A percentile compares a stretch with the other conserved stretches of the same genome.
These are phyloP conservation scores for Astatoreochromis straeleni DNA, from an alignment of 2,113 vertebrate genomes.

Conservation along the genomic window DNA sequence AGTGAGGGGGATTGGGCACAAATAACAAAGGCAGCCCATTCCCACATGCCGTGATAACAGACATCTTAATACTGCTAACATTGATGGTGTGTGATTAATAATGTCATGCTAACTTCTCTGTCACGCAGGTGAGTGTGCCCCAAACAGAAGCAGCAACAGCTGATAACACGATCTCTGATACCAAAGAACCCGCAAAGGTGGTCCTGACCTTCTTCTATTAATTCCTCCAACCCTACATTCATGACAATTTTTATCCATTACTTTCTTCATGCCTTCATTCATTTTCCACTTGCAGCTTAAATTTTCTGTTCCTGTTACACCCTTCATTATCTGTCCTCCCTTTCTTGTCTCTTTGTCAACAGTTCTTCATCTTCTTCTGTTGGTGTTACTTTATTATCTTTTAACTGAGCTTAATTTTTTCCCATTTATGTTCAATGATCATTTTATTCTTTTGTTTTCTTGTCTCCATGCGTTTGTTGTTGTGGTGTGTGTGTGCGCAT, in stretches of 20 bases:
- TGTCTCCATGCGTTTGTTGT: conserved; percentile 71
- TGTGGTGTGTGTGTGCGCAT: conserved; percentile 1
- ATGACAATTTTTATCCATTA: neutral
- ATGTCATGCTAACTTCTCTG: conserved; percentile 80
- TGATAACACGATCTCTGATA: conserved; percentile 63
- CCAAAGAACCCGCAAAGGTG: conserved; percentile 88
- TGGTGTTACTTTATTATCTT: conserved; percentile 55
- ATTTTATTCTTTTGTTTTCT: conserved; percentile 70
- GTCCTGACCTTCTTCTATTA: conserved; percentile 58
- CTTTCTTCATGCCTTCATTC: conserved; percentile 15
- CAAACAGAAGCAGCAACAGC: conserved; percentile 72
- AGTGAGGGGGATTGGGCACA: neutral
- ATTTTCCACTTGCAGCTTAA: neutral
- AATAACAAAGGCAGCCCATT: neutral
- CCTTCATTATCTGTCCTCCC: neutral
- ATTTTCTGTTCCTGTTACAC: neutral
- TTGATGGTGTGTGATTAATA: conserved; percentile 64
- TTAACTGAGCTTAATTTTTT: conserved; percentile 45
- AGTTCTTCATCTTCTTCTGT: conserved; percentile 53
- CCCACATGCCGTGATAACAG: neutral
- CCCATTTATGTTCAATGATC: conserved; percentile 68
- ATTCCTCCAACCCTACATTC: conserved; percentile 20
- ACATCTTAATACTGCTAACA: neutral
- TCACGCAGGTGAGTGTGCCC: conserved; percentile 79
- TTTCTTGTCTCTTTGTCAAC: neutral